Percentiles rank a stretch among this genome's conserved stretches.
phyloP scores from a whole-genome alignment of 2,113 vertebrate species.

The Sinocyclocheilus rhinocerous region DNA sequence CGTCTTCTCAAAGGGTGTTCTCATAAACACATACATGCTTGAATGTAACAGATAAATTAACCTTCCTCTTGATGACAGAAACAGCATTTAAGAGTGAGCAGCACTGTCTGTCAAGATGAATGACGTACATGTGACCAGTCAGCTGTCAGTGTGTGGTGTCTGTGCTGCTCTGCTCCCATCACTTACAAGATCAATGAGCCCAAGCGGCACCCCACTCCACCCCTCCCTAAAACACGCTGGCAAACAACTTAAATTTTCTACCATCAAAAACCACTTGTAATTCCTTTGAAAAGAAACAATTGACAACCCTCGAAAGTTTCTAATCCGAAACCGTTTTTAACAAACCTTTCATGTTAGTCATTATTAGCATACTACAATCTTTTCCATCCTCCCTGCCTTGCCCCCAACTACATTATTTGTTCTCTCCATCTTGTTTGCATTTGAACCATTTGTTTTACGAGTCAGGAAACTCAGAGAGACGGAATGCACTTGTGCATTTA shows the following conservation, averaged over 20 bases:
- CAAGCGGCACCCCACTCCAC: not conserved
- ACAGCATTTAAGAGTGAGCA: not conserved
- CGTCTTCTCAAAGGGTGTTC: not conserved
- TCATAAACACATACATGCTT: not conserved
- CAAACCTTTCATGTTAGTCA: slow-evolving; percentile 17
- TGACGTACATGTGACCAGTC: not conserved
- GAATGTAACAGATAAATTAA: not conserved
- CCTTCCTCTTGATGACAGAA: not conserved
- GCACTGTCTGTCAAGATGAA: not conserved
- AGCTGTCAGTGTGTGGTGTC: not conserved
- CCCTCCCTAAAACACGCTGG: not conserved
- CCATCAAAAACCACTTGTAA: slow-evolving; percentile 42
- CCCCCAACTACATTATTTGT: not conserved
- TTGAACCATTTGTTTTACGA: not conserved
- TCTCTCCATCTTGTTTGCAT: not conserved
- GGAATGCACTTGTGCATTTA: not conserved
- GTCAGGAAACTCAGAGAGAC: not conserved
- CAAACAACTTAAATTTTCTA: slow-evolving; percentile 38
- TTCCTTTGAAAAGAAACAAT: slow-evolving; percentile 30
- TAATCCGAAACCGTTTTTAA: not conserved
- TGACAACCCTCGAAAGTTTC: slow-evolving; percentile 11
- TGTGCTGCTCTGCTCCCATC: slow-evolving; percentile 27
- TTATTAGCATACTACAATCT: not conserved
- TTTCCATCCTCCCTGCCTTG: not conserved
- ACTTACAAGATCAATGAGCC: slow-evolving; percentile 27